These are phyloP conservation scores for Harpagifer antarcticus DNA, from an alignment of 2,797 vertebrate genomes.

Conservation along the genomic window DNA sequence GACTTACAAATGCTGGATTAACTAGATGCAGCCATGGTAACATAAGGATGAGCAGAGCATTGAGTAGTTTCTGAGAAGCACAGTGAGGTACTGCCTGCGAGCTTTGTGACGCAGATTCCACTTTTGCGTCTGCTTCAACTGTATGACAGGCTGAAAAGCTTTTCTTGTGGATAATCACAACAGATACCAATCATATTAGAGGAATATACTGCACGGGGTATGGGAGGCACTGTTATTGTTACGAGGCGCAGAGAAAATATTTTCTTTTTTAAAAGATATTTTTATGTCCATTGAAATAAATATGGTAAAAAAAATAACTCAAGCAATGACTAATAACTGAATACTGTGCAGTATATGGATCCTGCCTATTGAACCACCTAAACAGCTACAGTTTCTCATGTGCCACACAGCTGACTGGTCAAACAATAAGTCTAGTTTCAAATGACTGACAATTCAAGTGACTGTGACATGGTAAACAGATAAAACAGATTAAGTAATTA, in stretches of 20 bases:
- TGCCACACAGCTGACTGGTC: constrained; percentile 19
- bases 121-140: constrained; percentile 66
- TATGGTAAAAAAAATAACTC: constrained; percentile 11
- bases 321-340: constrained; percentile 12
- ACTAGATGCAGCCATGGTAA: constrained; percentile 81
- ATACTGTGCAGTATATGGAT: background rate
- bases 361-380: background rate
- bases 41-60: constrained; percentile 70
- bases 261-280: constrained; percentile 9
- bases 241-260: background rate
- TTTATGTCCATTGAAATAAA: background rate
- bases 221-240: background rate
- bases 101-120: constrained; percentile 72
- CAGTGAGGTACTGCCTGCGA: constrained; percentile 70
- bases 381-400: constrained; percentile 18
- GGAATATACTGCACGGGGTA: constrained; percentile 18
- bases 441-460: constrained; percentile 1
- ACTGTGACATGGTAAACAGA: background rate
- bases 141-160: constrained; percentile 46
- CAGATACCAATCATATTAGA: constrained; percentile 53
- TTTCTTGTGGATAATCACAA: constrained; percentile 52
- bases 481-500: constrained; percentile 3
- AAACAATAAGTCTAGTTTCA: background rate
- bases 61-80: constrained; percentile 71
- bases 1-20: constrained; percentile 70